phyloP scores from a whole-genome alignment of 2,888 invertebrate genomes.

The Drosophila villosipedis region DNA sequence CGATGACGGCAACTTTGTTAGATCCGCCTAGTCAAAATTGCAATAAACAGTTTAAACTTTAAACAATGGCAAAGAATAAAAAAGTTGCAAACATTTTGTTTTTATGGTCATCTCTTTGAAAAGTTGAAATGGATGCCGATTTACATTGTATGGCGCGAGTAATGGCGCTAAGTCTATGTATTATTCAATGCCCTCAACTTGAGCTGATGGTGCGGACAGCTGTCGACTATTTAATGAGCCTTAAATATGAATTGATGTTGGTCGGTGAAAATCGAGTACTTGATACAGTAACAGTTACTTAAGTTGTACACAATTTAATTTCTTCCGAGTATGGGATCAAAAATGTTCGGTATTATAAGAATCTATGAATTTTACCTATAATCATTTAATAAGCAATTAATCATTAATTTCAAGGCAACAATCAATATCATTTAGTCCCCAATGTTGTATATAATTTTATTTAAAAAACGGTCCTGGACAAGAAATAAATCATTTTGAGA shows the following conservation, averaged over 20 bases:
- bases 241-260: conserved; percentile 2
- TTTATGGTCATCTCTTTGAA: conserved; percentile 39
- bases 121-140: conserved; percentile 19
- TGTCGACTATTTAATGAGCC: conserved; percentile 19
- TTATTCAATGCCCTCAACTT: conserved; percentile 33
- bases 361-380: not conserved
- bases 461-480: not conserved
- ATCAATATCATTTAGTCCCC: not conserved
- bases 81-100: conserved; percentile 33
- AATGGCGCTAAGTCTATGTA: conserved; percentile 20
- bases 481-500: not conserved
- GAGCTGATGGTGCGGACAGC: conserved; percentile 15
- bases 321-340: not conserved
- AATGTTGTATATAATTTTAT: not conserved
- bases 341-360: not conserved
- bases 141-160: conserved; percentile 25
- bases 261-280: not conserved
- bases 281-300: not conserved
- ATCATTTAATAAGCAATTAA: not conserved
- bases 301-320: not conserved
- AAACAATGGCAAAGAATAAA: conserved; percentile 20
- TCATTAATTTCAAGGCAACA: not conserved
- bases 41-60: conserved; percentile 28
- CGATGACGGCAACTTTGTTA: not conserved
- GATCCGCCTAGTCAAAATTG: not conserved